Evolutionary conservation across 2,113 vertebrate genomes (phyloP).

Genomic region (Archilochus colubris): DNA sequence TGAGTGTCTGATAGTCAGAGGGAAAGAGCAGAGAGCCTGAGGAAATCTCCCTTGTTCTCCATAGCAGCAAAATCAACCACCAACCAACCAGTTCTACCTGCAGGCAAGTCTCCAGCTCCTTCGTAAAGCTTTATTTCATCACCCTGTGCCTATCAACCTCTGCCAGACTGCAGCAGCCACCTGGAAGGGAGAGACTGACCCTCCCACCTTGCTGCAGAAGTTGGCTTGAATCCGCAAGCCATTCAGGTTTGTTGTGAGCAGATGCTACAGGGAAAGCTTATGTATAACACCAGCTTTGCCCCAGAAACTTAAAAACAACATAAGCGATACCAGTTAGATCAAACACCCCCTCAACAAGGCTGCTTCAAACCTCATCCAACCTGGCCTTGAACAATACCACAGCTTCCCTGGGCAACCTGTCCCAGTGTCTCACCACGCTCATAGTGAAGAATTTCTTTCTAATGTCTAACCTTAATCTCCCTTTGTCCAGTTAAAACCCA

Average conservation of each 20-base stretch:
- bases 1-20: not conserved
- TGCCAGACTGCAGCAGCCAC: not conserved
- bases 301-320: not conserved
- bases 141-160: not conserved
- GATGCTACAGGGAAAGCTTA: not conserved
- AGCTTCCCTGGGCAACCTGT: no score
- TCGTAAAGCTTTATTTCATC: not conserved
- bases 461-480: no score
- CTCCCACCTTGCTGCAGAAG: not conserved
- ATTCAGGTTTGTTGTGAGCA: not conserved
- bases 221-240: not conserved
- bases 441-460: no score
- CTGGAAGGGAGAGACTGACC: not conserved
- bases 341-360: not conserved
- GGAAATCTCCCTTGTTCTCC: not conserved
- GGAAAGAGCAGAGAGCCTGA: fast-evolving
- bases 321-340: not conserved
- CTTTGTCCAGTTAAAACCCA: no score
- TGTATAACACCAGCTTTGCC: not conserved
- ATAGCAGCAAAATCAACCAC: not conserved
- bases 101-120: not conserved
- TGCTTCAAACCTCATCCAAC: no score
- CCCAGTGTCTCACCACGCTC: no score
- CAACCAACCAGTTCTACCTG: not conserved
- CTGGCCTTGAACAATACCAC: no score